Evolutionary conservation across 1,140 invertebrate genomes (phyloP), one percentile per base, ranked within the genome.

Genomic region (Orius insidiosus): DNA sequence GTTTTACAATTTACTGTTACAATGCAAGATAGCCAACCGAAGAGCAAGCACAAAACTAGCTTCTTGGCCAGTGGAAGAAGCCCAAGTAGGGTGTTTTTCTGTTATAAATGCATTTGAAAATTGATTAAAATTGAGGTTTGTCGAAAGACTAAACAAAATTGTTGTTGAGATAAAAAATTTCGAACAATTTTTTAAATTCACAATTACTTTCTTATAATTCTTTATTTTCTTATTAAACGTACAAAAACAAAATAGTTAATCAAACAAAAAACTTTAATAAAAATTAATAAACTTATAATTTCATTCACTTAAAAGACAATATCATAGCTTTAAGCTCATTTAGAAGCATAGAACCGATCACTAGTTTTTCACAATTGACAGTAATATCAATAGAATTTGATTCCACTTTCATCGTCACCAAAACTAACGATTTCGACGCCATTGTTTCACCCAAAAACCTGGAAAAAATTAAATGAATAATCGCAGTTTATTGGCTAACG

Each of bases 301-400:
- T n/a, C n/a, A n/a, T n/a, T 11, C 3, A 36, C 14, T 15, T 11
- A 36, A n/a, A 15, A 36, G 14, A 15, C 35, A 11, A 15, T 11
- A 36, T 36, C 14, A 43, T 31, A 2, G 39, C 39, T 47, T 54
- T 54, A 6, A 54, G 16, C 46, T 52, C 53, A 31, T 47, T 54
- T 8, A 89, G 68, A 33, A 95, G 66, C 71, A 95, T 82, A 3
- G 87, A 87, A n/a, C 88, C 88, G 58, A 95, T 76, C n/a, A 93
- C 85, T 72, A 94, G 85, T 65, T 95, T 95, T 58, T 93, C 82
- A 66, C 90, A 96, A 63, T 93, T 94, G 0, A 94, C 81, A 42
- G 71, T 75, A 33, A 89, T 61, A 50, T 63, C 64, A 32, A 68
- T 58, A 37, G 45, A 52, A 39, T 39, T 46, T 1, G 70, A 64